These are phyloP conservation scores for Ellobium chinense DNA, from an alignment of 2,888 invertebrate species.

Conservation along the genomic window DNA sequence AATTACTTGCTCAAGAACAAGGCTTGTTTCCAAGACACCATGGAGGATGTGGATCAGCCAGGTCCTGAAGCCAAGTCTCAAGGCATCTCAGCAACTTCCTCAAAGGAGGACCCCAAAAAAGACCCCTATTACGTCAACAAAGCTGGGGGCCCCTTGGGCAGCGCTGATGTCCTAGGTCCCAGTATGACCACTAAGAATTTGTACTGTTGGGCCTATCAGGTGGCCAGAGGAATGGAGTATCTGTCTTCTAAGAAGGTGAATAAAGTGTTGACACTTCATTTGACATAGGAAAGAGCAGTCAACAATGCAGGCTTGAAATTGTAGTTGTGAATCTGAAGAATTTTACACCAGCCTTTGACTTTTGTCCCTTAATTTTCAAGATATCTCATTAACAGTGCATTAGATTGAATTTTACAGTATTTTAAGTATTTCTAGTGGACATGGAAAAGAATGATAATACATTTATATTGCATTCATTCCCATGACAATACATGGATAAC, in stretches of 20 bases:
- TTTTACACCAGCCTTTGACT: too few species aligned
- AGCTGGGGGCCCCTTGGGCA: conserved; percentile 61
- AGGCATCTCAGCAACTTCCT: conserved; percentile 49
- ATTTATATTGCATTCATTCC: too few species aligned
- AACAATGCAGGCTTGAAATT: too few species aligned
- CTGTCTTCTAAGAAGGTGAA: conserved; percentile 91
- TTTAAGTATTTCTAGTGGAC: too few species aligned
- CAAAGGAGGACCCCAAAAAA: conserved; percentile 50
- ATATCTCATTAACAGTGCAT: too few species aligned
- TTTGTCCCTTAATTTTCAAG: too few species aligned
- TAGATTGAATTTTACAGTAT: too few species aligned
- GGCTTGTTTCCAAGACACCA: conserved; percentile 83
- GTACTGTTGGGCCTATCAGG: conserved; percentile 94
- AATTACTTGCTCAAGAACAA: conserved; percentile 91
- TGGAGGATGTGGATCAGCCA: conserved; percentile 58
- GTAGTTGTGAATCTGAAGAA: too few species aligned
- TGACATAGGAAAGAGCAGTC: too few species aligned
- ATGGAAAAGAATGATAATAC: too few species aligned
- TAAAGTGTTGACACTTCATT: too few species aligned
- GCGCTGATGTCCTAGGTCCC: conserved; percentile 64
- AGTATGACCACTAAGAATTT: conserved; percentile 86
- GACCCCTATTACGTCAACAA: conserved; percentile 66
- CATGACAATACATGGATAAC: too few species aligned
- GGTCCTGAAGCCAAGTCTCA: conserved; percentile 13
- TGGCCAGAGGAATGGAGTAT: conserved; percentile 97